Evolutionary conservation across 2,113 vertebrate species (phyloP).

Genomic region (Propithecus coquereli): DNA sequence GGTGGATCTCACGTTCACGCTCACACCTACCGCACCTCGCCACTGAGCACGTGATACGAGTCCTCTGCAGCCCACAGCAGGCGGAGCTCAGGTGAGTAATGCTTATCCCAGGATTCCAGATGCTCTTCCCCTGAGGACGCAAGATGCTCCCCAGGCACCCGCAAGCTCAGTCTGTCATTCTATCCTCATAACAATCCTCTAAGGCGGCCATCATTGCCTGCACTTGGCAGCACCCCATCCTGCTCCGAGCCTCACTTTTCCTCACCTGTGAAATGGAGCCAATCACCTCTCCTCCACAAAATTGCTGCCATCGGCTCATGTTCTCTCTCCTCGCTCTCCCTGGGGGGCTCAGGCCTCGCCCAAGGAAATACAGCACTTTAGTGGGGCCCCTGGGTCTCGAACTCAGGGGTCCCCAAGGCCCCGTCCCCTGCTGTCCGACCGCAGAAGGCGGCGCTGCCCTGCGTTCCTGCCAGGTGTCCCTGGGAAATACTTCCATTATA

Average conservation of each 20-base stretch:
- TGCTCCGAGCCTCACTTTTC: neutral
- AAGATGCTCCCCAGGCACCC: neutral
- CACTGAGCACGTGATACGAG: neutral
- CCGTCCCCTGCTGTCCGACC: neutral
- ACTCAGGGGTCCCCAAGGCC: neutral
- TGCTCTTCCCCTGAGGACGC: neutral
- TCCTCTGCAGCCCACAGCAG: rapidly evolving
- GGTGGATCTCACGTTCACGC: neutral
- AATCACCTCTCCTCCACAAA: neutral
- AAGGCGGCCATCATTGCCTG: neutral
- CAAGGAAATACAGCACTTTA: neutral
- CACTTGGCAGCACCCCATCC: neutral
- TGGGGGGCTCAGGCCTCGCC: neutral
- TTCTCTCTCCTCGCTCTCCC: neutral
- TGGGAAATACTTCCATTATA: neutral
- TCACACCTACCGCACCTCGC: rapidly evolving
- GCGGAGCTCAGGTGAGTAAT: neutral
- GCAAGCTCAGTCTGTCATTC: neutral
- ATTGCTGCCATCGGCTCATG: rapidly evolving
- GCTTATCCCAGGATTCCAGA: neutral
- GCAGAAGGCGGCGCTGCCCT: neutral
- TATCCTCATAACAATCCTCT: neutral
- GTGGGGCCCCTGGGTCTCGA: neutral
- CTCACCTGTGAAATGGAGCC: neutral
- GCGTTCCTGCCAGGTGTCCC: rapidly evolving